Percentiles rank a stretch among this genome's conserved stretches.
Conservation (phyloP, 2,888 invertebrate species). For the Aromia moschata region DNA sequence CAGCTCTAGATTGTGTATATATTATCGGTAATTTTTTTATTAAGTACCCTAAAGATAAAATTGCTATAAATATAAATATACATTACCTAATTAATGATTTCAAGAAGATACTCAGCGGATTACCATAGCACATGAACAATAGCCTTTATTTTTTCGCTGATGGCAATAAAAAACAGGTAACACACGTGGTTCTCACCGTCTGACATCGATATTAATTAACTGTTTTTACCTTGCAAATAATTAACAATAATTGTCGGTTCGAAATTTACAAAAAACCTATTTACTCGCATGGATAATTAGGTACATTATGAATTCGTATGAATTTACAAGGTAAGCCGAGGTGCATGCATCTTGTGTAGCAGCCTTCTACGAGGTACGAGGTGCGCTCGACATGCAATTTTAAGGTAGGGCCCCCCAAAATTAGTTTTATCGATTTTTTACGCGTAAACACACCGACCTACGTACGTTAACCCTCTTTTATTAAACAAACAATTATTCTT, state of each 20-base stretch:
- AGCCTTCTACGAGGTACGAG: not conserved
- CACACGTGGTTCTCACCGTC: not conserved
- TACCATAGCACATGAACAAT: no score
- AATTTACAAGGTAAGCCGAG: conserved; percentile 5
- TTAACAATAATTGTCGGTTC: conserved; percentile 10
- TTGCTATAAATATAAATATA: no score
- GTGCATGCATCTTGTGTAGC: conserved; percentile 12
- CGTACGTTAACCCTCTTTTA: conserved; percentile 19
- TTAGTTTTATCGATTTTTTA: conserved; percentile 26
- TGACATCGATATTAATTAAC: conserved; percentile 9
- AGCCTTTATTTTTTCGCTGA: not conserved
- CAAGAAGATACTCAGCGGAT: no score
- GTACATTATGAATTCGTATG: not conserved
- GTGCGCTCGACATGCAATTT: conserved; percentile 34
- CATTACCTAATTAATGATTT: no score
- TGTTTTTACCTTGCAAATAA: conserved; percentile 22
- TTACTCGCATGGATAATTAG: not conserved
- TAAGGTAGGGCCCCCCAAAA: conserved; percentile 36
- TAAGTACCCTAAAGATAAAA: no score
- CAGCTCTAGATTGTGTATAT: no score
- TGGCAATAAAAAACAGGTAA: conserved; percentile 12
- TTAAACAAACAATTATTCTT: no score
- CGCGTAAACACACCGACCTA: conserved; percentile 7
- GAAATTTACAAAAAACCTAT: conserved; percentile 7
- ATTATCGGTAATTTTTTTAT: no score